Percentiles rank a stretch among this genome's conserved stretches.
Conservation (phyloP, 2,113 vertebrate species). For the Oplegnathus fasciatus region DNA sequence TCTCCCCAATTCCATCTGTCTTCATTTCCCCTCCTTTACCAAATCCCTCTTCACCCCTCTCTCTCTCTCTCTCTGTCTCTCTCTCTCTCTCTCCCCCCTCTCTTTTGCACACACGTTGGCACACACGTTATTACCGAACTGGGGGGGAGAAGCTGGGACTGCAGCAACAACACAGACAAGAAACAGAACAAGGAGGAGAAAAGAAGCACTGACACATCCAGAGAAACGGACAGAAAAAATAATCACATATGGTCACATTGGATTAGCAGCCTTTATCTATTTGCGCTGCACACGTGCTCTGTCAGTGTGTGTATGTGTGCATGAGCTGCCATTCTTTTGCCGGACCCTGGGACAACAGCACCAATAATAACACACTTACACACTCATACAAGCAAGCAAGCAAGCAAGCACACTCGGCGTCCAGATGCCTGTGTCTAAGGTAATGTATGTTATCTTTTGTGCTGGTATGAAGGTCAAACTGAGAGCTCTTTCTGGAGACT, state of each 20-base stretch:
- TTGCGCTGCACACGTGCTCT: slow-evolving; percentile 33
- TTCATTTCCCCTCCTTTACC: slow-evolving; percentile 50
- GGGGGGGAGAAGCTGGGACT: slow-evolving; percentile 48
- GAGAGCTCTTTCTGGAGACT: slow-evolving; percentile 27
- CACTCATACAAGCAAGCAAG: slow-evolving; percentile 3
- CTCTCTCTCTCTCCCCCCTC: slow-evolving; percentile 13
- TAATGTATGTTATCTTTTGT: slow-evolving; percentile 54
- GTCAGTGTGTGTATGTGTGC: slow-evolving; percentile 30
- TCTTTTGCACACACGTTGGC: slow-evolving; percentile 55
- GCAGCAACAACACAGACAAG: slow-evolving; percentile 66
- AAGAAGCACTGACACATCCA: slow-evolving; percentile 40
- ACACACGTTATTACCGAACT: slow-evolving; percentile 47
- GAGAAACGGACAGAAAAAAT: slow-evolving; percentile 27
- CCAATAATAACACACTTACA: slow-evolving; percentile 35
- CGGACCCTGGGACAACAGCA: slow-evolving; percentile 41
- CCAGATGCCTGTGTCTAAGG: slow-evolving; percentile 83
- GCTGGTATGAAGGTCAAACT: slow-evolving; percentile 47
- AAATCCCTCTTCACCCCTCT: slow-evolving; percentile 35
- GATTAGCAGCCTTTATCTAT: slow-evolving; percentile 62
- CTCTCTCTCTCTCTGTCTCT: slow-evolving; percentile 15
- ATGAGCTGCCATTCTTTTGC: slow-evolving; percentile 43
- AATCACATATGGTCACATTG: slow-evolving; percentile 56
- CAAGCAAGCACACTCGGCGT: slow-evolving; percentile 29
- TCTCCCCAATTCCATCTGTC: slow-evolving; percentile 58
- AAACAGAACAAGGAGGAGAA: slow-evolving; percentile 55